Evolutionary conservation across 2,888 invertebrate genomes (phyloP), one percentile per base, ranked within the genome.

Genomic region (Dryadula phaetusa): DNA sequence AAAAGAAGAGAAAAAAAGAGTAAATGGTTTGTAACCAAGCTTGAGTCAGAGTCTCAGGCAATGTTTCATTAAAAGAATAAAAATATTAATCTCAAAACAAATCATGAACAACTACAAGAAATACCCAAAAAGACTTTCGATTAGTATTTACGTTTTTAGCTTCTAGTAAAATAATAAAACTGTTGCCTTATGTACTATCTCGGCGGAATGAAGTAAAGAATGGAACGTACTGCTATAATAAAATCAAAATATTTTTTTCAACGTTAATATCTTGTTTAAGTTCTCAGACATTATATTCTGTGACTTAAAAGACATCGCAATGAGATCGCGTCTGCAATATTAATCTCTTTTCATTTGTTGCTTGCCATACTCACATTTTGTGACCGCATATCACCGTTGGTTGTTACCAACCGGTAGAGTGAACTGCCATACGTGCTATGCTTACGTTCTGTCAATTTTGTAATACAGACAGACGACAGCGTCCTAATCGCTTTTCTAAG

Each of bases 391-490:
- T 49, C 25, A 25, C 5, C n/a, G 47, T 49, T n/a, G 47, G 25
- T 49, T n/a, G 47, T 14, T 49, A 25, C 25, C 8, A n/a, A 3
- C 25, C n/a, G 22, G 25, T 49, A 25, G 25, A 25, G 25, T 25
- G 12, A 37, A 37, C 37, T 37, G 37, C 37, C 25, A 49, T 25
- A 49, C 49, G 49, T n/a, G 49, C 25, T 25, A 25, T 25, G 49
- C 49, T 49, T 49, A 49, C 14, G 8, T 49, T 49, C 49, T 49
- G 49, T 49, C 49, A 49, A 25, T 7, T 49, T 25, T n/a, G n/a
- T 49, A 25, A 25, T 7, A n/a, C 49, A 49, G 49, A 49, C 49
- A 49, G 25, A 3, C 8, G n/a, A 7, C 47, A 49, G 14, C n/a
- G 25, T 4, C 47, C 25, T 49, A 25, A 25, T 8, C n/a, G 3